Evolutionary conservation across 2,888 invertebrate genomes (phyloP), one percentile per base, ranked within the genome.

Genomic region (Timandra comae): DNA sequence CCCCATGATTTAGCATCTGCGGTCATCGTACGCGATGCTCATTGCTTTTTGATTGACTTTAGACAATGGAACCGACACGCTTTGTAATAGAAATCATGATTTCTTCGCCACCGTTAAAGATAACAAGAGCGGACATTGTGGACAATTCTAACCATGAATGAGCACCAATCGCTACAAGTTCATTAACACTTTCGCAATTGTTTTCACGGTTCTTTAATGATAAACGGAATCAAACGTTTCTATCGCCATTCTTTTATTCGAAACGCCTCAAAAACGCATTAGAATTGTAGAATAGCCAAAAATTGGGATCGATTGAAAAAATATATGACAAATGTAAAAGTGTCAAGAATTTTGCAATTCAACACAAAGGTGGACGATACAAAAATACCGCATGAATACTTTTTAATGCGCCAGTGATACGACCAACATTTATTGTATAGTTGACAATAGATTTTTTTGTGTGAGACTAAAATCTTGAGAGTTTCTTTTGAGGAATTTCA

Each of bases 331-430:
- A 73, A 77, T 61, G 61, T 68, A 61, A 44, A 71, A 72, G 80
- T 82, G 82, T 82, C 79, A 80, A 75, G 69, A 78, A 78, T 66
- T 51, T 53, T 60, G 63, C 68, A 54, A 74, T 73, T 63, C 52
- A 41, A 60, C 65, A 76, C 71, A 80, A 78, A 57, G 62, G 62
- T 63, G 69, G 71, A 73, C 70, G 63, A 63, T 61, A 75, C 67
- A 78, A 78, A 66, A 70, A 73, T 74, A 80, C 80, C 80, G 75
- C 79, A 78, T 84, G 84, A 84, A 85, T 85, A 80, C 82, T 84
- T 82, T 85, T 85, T 85, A 84, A 85, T 84, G 81, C 64, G 81
- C 78, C 80, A 81, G 70, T 72, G 82, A 84, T 85, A 82, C 82
- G 81, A 75, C 84, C 80, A 78, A 69, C 70, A 64, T 62, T 56